phyloP scores from a whole-genome alignment of 2,888 invertebrate genomes.

The Beris morrisii region DNA sequence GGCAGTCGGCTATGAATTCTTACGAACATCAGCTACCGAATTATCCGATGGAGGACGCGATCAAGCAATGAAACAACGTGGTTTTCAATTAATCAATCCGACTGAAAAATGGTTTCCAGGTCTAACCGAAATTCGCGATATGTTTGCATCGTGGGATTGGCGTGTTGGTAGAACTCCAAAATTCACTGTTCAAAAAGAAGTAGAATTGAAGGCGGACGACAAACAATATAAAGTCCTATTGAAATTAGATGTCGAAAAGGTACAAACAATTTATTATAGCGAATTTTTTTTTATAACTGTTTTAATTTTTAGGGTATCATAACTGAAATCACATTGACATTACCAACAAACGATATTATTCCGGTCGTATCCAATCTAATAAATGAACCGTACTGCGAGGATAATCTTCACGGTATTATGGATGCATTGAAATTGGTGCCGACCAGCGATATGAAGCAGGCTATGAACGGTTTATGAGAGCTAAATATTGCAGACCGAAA shows the following conservation, averaged over 20 bases:
- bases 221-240: constrained; percentile 61
- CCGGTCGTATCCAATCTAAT: constrained; percentile 54
- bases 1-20: constrained; percentile 81
- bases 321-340: constrained; percentile 49
- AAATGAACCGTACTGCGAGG: constrained; percentile 51
- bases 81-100: constrained; percentile 84
- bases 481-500: constrained; percentile 26
- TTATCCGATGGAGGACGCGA: constrained; percentile 73
- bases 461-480: constrained; percentile 53
- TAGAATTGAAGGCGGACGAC: constrained; percentile 57
- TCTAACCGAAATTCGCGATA: constrained; percentile 68
- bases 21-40: constrained; percentile 70
- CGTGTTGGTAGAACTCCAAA: constrained; percentile 83
- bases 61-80: constrained; percentile 73
- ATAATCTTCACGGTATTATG: constrained; percentile 52
- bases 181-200: constrained; percentile 66
- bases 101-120: constrained; percentile 88
- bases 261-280: constrained; percentile 38
- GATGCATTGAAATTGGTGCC: constrained; percentile 54
- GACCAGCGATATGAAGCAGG: constrained; percentile 55
- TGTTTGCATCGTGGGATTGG: constrained; percentile 84
- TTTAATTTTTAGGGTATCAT: constrained; percentile 49
- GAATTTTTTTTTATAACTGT: not conserved
- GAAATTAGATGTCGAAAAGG: constrained; percentile 59
- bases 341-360: constrained; percentile 51